Conservation (phyloP, 2,797 vertebrate genomes). For the Peromyscus aztecus region DNA sequence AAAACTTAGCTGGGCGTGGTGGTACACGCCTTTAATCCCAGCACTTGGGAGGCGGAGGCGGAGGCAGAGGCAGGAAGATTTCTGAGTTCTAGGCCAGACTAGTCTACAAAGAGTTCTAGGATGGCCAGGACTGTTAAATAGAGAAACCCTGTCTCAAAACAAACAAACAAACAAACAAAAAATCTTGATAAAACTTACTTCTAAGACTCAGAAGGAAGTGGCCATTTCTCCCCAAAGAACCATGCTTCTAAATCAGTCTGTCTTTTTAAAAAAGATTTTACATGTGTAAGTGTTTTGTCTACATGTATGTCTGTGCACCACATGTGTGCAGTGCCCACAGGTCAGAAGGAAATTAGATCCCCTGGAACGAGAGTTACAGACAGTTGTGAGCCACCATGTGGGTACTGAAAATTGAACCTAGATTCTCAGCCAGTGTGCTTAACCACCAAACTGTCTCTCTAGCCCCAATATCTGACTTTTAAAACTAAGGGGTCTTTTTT, state of each 20-base stretch:
- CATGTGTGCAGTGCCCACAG: neutral
- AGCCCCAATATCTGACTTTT: neutral
- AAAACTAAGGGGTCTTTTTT: neutral
- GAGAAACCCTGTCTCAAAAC: too few species aligned
- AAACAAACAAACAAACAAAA: neutral
- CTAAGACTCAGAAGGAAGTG: constrained; percentile 44
- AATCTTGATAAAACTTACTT: constrained; percentile 70
- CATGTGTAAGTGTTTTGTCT: neutral
- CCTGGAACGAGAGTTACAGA: neutral
- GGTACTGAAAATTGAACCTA: neutral
- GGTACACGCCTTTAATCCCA: too few species aligned
- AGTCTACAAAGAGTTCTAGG: too few species aligned
- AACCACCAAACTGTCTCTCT: neutral
- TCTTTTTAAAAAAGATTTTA: neutral
- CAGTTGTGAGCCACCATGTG: neutral
- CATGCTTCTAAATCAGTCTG: constrained; percentile 12
- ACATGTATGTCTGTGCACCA: neutral
- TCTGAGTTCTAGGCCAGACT: too few species aligned
- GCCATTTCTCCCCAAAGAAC: neutral
- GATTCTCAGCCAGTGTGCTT: neutral
- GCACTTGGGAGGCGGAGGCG: too few species aligned
- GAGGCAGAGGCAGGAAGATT: too few species aligned
- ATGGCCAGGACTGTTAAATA: too few species aligned
- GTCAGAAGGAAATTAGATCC: neutral
- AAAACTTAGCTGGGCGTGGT: constrained; percentile 60